Evolutionary conservation across 2,113 vertebrate genomes (phyloP).

Genomic region (Peromyscus polionotus): DNA sequence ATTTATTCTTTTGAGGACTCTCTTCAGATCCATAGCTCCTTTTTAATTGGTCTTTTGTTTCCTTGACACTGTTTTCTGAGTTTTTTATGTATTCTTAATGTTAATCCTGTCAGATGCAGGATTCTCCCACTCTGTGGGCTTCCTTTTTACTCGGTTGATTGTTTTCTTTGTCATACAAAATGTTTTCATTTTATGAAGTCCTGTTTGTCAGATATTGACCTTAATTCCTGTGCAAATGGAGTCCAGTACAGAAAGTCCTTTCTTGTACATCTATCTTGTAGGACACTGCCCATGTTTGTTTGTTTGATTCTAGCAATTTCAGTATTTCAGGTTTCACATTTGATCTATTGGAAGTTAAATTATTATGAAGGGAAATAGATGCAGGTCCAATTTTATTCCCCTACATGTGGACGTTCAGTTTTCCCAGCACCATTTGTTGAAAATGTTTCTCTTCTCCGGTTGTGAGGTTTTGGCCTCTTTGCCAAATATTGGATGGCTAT

Average conservation of each 20-base stretch:
- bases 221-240: background rate
- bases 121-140: background rate
- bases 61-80: background rate
- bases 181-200: background rate
- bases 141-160: background rate
- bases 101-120: background rate
- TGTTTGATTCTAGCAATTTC: no score
- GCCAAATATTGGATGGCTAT: background rate
- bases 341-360: background rate
- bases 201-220: background rate
- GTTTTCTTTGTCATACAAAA: background rate
- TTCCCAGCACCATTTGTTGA: background rate
- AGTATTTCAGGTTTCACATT: background rate
- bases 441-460: background rate
- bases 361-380: background rate
- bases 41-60: background rate
- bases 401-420: background rate
- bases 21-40: background rate
- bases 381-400: background rate
- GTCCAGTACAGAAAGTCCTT: background rate
- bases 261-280: background rate
- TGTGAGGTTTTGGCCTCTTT: background rate
- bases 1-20: background rate
- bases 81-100: background rate
- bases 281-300: background rate